Evolutionary conservation across 2,888 invertebrate species (phyloP), one percentile per base, ranked within the genome.

Genomic region (Cremastobaeus sp.): DNA sequence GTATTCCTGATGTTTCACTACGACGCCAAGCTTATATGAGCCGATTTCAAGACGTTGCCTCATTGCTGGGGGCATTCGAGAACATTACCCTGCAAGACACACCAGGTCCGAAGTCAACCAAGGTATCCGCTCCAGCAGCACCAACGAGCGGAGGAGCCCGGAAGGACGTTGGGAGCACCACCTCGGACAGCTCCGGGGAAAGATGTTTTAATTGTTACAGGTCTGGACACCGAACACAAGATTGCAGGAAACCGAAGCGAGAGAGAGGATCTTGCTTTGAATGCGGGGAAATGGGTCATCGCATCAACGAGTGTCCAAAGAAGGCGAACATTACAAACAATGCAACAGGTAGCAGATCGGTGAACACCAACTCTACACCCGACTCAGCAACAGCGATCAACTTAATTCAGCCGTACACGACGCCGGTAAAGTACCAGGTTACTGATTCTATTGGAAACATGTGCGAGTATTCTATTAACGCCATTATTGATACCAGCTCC

Each of bases 401-500:
- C n/a, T n/a, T n/a, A 9, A 30, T 30, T 30, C 9, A 2, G 30
- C 11, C 9, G 30, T 30, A 3, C n/a, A 30, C 30, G 30, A n/a
- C n/a, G n/a, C n/a, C n/a, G n/a, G n/a, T n/a, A n/a, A n/a, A n/a
- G n/a, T n/a, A n/a, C n/a, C n/a, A n/a, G n/a, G n/a, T n/a, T n/a
- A n/a, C n/a, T n/a, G n/a, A n/a, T n/a, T n/a, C n/a, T n/a, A n/a
- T n/a, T n/a, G n/a, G n/a, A n/a, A n/a, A n/a, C n/a, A n/a, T n/a
- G n/a, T n/a, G n/a, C n/a, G n/a, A n/a, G n/a, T n/a, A n/a, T n/a
- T n/a, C n/a, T n/a, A n/a, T n/a, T n/a, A n/a, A n/a, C n/a, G 30
- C 30, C 30, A 30, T 52, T 17, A 1, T 52, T 6, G 52, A 34
- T 52, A 18, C 52, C 1, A 18, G 34, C 1, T 52, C 52, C 2